phyloP scores from a whole-genome alignment of 2,888 invertebrate species.

The Arctia plantaginis region DNA sequence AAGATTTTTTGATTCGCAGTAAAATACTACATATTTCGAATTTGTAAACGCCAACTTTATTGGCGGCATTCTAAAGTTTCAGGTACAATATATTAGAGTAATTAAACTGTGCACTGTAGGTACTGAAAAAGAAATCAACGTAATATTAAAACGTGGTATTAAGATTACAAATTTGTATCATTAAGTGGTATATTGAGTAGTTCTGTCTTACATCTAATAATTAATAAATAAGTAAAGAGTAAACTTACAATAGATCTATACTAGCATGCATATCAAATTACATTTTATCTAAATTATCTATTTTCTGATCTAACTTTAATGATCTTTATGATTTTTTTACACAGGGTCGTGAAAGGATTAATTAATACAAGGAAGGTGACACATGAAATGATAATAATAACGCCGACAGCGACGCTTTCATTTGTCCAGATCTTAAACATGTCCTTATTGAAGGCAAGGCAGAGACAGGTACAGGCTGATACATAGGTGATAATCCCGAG shows the following conservation, averaged over 20 bases:
- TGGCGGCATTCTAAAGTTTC: background rate
- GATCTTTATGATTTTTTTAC: conserved; percentile 49
- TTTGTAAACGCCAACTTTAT: background rate
- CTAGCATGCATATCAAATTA: background rate
- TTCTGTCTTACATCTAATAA: background rate
- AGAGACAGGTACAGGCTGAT: no score
- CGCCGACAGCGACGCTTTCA: no score
- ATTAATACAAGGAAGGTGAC: no score
- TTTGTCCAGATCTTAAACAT: no score
- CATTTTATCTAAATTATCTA: background rate
- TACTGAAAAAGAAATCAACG: background rate
- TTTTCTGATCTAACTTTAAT: conserved; percentile 34
- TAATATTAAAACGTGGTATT: background rate
- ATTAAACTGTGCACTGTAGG: no score
- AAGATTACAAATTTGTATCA: background rate
- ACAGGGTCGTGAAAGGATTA: conserved; percentile 63
- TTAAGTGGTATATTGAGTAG: background rate
- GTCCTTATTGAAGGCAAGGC: no score
- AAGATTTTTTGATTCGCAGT: no score
- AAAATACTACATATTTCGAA: background rate
- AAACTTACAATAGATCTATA: background rate
- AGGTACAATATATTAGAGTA: background rate
- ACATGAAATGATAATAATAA: no score
- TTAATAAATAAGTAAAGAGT: background rate
- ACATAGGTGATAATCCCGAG: no score